phyloP scores from a whole-genome alignment of 2,113 vertebrate genomes.

The Gulo gulo region DNA sequence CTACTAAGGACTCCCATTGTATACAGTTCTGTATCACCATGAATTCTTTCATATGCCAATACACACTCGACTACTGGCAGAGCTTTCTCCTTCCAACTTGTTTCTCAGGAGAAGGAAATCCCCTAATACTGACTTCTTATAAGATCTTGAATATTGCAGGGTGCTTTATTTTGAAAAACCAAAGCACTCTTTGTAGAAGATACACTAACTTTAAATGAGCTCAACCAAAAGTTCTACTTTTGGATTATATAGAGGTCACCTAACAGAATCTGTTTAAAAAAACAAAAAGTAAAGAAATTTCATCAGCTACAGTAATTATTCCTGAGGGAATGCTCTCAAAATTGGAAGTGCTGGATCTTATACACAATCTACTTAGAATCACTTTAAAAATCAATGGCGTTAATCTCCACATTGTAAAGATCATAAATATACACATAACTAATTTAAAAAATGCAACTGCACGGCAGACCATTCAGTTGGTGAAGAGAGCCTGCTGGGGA shows the following conservation, averaged over 20 bases:
- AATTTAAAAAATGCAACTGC: background rate
- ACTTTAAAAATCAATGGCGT: slow-evolving; percentile 33
- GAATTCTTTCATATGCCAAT: background rate
- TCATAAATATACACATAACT: background rate
- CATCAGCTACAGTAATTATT: slow-evolving; percentile 34
- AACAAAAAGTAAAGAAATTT: background rate
- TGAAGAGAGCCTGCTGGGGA: background rate
- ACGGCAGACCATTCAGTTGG: background rate
- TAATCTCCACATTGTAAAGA: background rate
- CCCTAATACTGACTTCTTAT: background rate
- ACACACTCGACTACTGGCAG: background rate
- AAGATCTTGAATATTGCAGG: background rate
- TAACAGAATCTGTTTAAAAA: background rate
- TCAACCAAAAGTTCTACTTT: background rate
- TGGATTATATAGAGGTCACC: background rate
- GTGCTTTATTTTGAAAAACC: background rate
- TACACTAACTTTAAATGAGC: background rate
- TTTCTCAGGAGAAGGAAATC: background rate
- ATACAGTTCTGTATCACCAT: background rate
- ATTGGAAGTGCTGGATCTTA: background rate
- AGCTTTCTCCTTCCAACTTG: background rate
- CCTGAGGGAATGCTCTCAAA: background rate
- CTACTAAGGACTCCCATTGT: background rate
- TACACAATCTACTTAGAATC: background rate
- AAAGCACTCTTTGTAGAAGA: background rate